Evolutionary conservation across 2,113 vertebrate genomes (phyloP), one percentile per base, ranked within the genome.

Genomic region (Dasypus novemcinctus): DNA sequence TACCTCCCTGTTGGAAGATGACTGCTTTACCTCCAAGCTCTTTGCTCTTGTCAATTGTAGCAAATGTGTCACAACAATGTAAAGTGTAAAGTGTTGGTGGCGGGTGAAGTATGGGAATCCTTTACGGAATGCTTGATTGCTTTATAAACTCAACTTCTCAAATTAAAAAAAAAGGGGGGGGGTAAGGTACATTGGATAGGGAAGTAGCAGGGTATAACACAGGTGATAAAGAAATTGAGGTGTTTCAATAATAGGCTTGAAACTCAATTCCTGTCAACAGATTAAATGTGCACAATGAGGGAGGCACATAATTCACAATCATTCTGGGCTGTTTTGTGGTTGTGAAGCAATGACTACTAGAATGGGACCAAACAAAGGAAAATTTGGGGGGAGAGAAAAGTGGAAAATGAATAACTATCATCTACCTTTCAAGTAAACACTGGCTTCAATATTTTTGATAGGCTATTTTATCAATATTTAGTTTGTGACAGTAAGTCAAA

Each of bases 371-470:
- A 94, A 59, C 27, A 63, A 84, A 90, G 20, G 7, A 76, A 57
- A 46, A 38, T 84, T 21, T 20, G 0, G 5, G 5, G 17, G 75
- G 25, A 91, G 5, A 66, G 36, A 61, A 89, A 82, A 93, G 20
- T 52, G 20, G n/a, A 72, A 95, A 78, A 92, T 78, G 27, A 78
- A 23, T 6, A 72, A 21, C 63, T 76, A 14, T 25, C 72, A 85
- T 54, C 93, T 61, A n/a, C 25, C 33, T 68, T 83, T 66, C 66
- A 87, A 25, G 63, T 91, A 87, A 78, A 49, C 46, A 49, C 74
- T 79, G n/a, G 33, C 87, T 93, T 92, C 57, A 92, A 92, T 36
- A 90, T 96, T 38, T 92, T 95, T 74, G 46, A 49, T 95, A n/a
- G n/a, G 46, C 83, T 52, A 36, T 71, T 41, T 46, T 49, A 85